These are phyloP conservation scores for Syngnathus rostellatus DNA, from an alignment of 2,797 vertebrate genomes.

Conservation along the genomic window DNA sequence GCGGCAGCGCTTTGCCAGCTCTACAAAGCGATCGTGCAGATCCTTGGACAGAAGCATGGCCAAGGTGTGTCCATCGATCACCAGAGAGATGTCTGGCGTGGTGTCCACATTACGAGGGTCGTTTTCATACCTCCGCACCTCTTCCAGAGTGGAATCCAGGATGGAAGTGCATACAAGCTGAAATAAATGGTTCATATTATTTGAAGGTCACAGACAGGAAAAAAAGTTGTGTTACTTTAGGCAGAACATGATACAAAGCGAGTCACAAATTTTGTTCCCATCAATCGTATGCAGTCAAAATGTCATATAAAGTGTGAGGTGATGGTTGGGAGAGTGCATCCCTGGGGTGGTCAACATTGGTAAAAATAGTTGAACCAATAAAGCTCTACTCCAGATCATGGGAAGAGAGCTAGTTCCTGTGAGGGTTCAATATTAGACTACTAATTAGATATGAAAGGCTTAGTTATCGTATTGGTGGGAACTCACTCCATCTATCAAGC, in stretches of 20 bases:
- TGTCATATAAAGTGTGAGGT: constrained; percentile 33
- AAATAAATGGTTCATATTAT: constrained; percentile 14
- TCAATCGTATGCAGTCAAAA: constrained; percentile 28
- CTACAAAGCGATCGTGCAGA: constrained; percentile 76
- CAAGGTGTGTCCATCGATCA: constrained; percentile 80
- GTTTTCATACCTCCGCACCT: constrained; percentile 66
- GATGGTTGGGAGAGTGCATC: constrained; percentile 29
- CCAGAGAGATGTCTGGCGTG: constrained; percentile 69
- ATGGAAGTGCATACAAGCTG: constrained; percentile 79
- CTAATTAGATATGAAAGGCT: constrained; percentile 63
- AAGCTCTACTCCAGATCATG: constrained; percentile 22
- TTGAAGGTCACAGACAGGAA: neutral
- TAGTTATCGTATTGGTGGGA: constrained; percentile 52
- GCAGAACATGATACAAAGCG: constrained; percentile 22
- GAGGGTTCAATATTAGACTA: constrained; percentile 54
- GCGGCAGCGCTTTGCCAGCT: constrained; percentile 68
- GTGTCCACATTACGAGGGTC: constrained; percentile 31
- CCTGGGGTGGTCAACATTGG: constrained; percentile 41
- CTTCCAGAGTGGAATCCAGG: constrained; percentile 78
- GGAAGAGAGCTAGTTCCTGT: constrained; percentile 49
- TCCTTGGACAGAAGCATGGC: constrained; percentile 71
- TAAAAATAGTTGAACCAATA: constrained; percentile 46
- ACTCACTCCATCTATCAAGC: constrained; percentile 52
- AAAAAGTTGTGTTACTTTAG: too few species aligned
- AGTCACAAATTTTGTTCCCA: constrained; percentile 28